These are phyloP conservation scores for Semotilus atromaculatus DNA, from an alignment of 2,797 vertebrate genomes.

Conservation along the genomic window DNA sequence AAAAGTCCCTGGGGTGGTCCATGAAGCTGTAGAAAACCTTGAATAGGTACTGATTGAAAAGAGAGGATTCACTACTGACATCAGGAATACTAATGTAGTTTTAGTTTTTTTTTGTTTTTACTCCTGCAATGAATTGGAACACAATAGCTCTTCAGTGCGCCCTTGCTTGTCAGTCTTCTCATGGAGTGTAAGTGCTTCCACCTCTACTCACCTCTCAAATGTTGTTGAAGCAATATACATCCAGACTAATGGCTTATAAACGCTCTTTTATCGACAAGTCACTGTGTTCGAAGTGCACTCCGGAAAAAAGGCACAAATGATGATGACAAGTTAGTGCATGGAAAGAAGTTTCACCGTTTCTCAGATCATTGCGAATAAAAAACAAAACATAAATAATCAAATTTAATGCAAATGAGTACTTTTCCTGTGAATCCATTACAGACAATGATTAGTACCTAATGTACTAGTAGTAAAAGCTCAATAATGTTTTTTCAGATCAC, in stretches of 20 bases:
- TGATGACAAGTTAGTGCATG: background rate
- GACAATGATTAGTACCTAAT: too few relatives aligned
- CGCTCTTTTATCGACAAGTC: constrained; percentile 28
- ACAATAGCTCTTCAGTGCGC: constrained; percentile 42
- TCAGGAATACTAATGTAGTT: constrained; percentile 59
- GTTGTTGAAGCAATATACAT: constrained; percentile 51
- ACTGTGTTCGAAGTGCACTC: background rate
- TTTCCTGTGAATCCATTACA: too few relatives aligned
- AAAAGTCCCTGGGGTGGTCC: constrained; percentile 45
- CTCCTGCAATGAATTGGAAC: constrained; percentile 50
- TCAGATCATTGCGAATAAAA: background rate
- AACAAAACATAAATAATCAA: too few relatives aligned
- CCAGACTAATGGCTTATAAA: constrained; percentile 56
- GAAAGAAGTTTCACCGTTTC: background rate
- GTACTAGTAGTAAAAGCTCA: too few relatives aligned
- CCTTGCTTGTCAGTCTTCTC: constrained; percentile 43
- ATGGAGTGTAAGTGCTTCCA: constrained; percentile 52
- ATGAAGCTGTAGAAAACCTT: constrained; percentile 57
- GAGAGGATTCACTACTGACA: constrained; percentile 37
- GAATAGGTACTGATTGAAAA: constrained; percentile 55
- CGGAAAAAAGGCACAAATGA: background rate
- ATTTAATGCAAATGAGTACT: too few relatives aligned
- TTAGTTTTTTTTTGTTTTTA: constrained; percentile 19
- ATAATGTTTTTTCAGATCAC: too few relatives aligned
- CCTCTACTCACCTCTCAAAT: constrained; percentile 45